Percentiles rank a stretch among this genome's conserved stretches.
phyloP scores from a whole-genome alignment of 2,113 vertebrate species.

The Actinemys pallida region DNA sequence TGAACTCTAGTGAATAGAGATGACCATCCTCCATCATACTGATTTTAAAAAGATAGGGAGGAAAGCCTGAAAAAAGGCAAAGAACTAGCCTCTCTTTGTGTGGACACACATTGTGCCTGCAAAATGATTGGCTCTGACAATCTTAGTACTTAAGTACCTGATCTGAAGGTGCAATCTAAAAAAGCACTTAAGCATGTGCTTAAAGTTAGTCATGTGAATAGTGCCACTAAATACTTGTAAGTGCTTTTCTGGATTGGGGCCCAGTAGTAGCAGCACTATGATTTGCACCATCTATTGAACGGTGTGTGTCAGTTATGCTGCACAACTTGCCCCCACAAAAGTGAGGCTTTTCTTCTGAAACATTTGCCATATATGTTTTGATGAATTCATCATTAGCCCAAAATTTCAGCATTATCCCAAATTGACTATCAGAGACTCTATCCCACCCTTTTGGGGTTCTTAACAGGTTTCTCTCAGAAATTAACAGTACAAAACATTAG shows the following conservation, averaged over 20 bases:
- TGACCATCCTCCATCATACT: not conserved
- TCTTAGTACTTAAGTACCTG: not conserved
- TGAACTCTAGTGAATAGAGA: not conserved
- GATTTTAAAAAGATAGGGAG: not conserved
- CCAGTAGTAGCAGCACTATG: not conserved
- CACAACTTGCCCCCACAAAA: not conserved
- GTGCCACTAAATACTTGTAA: rapidly evolving
- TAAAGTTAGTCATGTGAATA: not conserved
- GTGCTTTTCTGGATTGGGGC: not conserved
- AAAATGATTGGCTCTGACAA: not conserved
- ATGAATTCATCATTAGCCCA: not conserved
- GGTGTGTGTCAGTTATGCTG: not conserved
- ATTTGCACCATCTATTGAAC: not conserved
- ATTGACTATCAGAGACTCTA: not conserved
- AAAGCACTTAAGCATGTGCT: not conserved
- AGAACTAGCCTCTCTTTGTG: not conserved
- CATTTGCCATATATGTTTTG: not conserved
- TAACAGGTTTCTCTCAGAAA: not conserved
- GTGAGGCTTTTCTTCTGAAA: not conserved
- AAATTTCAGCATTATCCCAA: not conserved
- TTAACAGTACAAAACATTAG: not conserved
- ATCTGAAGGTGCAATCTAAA: not conserved
- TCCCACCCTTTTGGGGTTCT: not conserved
- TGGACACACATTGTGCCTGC: not conserved
- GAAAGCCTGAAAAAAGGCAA: not conserved